Conservation (phyloP, 2,888 invertebrate species). For the Drosophila picticornis region DNA sequence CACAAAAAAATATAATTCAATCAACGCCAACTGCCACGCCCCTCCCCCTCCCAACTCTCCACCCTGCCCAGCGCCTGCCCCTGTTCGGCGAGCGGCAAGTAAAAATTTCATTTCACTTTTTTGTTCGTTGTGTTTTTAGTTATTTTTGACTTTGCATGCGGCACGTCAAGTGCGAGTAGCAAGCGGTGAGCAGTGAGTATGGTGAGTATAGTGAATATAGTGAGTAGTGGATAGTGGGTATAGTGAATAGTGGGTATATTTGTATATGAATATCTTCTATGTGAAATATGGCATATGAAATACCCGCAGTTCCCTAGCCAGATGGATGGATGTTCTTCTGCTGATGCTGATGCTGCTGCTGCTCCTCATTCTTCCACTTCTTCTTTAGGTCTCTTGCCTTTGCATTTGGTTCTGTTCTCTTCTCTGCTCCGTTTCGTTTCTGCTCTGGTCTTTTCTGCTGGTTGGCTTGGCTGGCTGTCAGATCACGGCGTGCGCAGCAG, state of each 20-base stretch:
- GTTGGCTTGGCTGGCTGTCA: constrained; percentile 55
- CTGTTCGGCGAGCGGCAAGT: constrained; percentile 24
- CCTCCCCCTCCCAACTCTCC: no score
- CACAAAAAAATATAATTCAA: constrained; percentile 73
- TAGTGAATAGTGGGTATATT: constrained; percentile 33
- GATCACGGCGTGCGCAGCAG: constrained; percentile 76
- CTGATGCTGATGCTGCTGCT: not conserved
- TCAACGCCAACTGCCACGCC: constrained; percentile 80
- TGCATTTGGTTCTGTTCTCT: constrained; percentile 4
- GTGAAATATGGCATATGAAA: constrained; percentile 79
- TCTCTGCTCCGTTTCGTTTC: not conserved
- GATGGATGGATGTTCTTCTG: constrained; percentile 52
- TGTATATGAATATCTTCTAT: constrained; percentile 22
- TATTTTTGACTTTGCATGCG: constrained; percentile 77
- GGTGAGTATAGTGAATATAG: constrained; percentile 13
- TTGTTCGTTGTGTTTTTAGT: constrained; percentile 43
- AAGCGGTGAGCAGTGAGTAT: constrained; percentile 25
- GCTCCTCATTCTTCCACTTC: constrained; percentile 22
- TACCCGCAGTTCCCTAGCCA: constrained; percentile 18
- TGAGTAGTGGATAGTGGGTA: constrained; percentile 15
- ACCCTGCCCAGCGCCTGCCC: not conserved
- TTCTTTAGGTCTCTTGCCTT: constrained; percentile 36
- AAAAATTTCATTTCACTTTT: constrained; percentile 19
- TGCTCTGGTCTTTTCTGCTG: constrained; percentile 7
- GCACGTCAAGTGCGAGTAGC: constrained; percentile 64